Evolutionary conservation across 2,113 vertebrate species (phyloP).

Genomic region (Cololabis saira): DNA sequence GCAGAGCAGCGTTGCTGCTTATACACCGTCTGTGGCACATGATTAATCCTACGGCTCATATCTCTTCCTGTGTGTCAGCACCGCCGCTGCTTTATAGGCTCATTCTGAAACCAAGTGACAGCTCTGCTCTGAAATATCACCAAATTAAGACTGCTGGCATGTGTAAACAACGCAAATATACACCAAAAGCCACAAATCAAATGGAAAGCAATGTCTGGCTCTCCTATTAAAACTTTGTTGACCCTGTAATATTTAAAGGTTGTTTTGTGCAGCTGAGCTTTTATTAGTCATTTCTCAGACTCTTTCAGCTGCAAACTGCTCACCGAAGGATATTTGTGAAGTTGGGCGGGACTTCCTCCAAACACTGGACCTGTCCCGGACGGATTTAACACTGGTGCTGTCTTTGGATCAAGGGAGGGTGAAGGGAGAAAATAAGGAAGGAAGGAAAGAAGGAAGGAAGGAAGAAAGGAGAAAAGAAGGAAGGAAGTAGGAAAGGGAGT

Average conservation of each 20-base stretch:
- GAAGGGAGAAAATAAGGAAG: too few species aligned
- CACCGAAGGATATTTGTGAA: constrained; percentile 15
- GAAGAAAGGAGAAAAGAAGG: too few species aligned
- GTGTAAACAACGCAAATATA: constrained; percentile 72
- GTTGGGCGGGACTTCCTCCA: constrained; percentile 9
- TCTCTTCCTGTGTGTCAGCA: constrained; percentile 73
- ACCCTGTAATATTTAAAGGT: constrained; percentile 55
- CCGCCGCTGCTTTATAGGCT: constrained; percentile 70
- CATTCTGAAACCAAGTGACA: constrained; percentile 73
- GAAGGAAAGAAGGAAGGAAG: too few species aligned
- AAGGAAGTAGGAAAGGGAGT: too few species aligned
- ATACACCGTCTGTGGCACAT: constrained; percentile 51
- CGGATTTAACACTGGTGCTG: too few species aligned
- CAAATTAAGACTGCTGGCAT: constrained; percentile 72
- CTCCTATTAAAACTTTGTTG: constrained; percentile 57
- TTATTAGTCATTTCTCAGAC: constrained; percentile 16
- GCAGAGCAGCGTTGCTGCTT: constrained; percentile 53
- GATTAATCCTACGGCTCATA: constrained; percentile 72
- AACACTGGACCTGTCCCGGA: too few species aligned
- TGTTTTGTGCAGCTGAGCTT: constrained; percentile 15
- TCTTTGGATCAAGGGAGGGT: too few species aligned
- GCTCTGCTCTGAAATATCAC: constrained; percentile 68
- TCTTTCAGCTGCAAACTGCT: constrained; percentile 11
- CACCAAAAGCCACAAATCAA: constrained; percentile 57
- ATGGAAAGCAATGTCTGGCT: constrained; percentile 11